A percentile compares a stretch with the other conserved stretches of the same genome.
These are phyloP conservation scores for Heloderma charlesbogerti DNA, from an alignment of 2,113 vertebrate species.

Conservation along the genomic window DNA sequence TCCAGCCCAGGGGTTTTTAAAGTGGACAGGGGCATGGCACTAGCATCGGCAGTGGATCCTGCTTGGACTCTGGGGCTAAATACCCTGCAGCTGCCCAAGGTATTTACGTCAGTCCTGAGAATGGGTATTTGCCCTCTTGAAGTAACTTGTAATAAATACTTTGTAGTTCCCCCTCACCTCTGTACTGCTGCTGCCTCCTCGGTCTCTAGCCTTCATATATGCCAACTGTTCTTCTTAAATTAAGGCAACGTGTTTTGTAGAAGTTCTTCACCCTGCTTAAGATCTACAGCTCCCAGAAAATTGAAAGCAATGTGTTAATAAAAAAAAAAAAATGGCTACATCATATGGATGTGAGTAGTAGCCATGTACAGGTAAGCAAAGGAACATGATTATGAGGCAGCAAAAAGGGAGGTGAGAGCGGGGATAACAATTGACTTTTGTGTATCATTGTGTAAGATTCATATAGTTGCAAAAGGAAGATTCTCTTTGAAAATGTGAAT, in stretches of 20 bases:
- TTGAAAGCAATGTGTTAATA: background rate
- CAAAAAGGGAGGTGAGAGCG: background rate
- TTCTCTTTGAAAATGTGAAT: background rate
- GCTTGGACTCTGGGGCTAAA: too few species aligned
- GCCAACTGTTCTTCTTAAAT: background rate
- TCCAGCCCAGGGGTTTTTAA: background rate
- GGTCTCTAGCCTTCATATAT: background rate
- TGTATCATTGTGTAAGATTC: background rate
- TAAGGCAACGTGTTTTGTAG: background rate
- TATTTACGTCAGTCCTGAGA: background rate
- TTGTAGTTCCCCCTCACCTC: background rate
- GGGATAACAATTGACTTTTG: background rate
- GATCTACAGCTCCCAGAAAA: background rate
- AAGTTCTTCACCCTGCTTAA: background rate
- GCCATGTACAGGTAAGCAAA: background rate
- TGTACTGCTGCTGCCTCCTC: background rate
- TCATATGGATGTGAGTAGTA: background rate
- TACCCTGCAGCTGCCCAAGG: background rate
- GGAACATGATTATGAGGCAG: background rate
- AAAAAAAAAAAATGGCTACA: background rate
- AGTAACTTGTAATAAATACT: background rate
- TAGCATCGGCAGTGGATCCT: too few species aligned
- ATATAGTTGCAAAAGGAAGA: background rate
- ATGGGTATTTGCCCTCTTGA: background rate
- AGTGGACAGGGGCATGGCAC: background rate